Conservation (phyloP, 2,888 invertebrate species). For the Macrosoma leucophasiata region DNA sequence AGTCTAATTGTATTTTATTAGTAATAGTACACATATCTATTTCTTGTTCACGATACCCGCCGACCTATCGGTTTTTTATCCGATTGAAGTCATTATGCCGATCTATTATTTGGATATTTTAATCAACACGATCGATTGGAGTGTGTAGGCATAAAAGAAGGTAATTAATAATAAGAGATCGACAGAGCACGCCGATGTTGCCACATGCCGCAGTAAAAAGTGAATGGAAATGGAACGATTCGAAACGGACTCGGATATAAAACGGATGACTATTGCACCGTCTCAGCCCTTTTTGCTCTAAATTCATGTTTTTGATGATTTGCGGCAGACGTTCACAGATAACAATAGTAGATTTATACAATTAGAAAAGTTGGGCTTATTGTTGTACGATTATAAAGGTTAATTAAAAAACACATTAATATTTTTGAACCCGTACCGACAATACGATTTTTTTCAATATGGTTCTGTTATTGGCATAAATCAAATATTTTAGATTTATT, state of each 20-base stretch:
- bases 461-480: no score
- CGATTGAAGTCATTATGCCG: constrained; percentile 45
- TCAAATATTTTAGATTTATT: no score
- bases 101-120: constrained; percentile 72
- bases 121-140: constrained; percentile 69
- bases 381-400: no score
- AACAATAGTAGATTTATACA: no score
- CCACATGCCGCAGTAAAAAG: constrained; percentile 71
- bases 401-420: no score
- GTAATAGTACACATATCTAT: no score
- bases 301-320: constrained; percentile 50
- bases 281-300: constrained; percentile 57
- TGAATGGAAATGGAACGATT: constrained; percentile 64
- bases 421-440: no score
- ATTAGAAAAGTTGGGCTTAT: no score
- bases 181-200: constrained; percentile 44
- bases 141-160: constrained; percentile 63
- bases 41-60: no score
- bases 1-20: no score
- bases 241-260: constrained; percentile 60
- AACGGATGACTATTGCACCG: constrained; percentile 52
- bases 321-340: constrained; percentile 34
- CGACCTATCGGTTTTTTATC: constrained; percentile 32
- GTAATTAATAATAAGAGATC: constrained; percentile 71
- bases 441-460: no score